These are phyloP conservation scores for Pachyramphus minor DNA, from an alignment of 2,113 vertebrate species.

Conservation along the genomic window DNA sequence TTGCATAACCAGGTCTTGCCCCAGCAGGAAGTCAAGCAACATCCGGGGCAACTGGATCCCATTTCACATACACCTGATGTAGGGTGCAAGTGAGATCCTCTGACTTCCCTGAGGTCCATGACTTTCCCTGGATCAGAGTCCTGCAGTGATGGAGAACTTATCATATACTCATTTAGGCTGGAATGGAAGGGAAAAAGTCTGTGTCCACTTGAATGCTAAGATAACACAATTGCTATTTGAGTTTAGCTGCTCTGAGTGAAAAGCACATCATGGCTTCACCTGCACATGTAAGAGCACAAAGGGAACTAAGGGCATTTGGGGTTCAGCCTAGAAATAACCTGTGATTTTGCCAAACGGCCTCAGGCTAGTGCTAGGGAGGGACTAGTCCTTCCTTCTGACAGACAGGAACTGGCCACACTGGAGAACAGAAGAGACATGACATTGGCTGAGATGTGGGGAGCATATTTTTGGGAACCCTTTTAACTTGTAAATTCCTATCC, in stretches of 20 bases:
- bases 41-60: not conserved
- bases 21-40: not conserved
- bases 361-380: not conserved
- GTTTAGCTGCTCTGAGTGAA: not conserved
- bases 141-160: not conserved
- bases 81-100: not conserved
- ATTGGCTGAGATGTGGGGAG: accelerated
- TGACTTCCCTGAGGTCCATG: not conserved
- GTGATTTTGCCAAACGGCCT: not conserved
- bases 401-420: not conserved
- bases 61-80: accelerated
- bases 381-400: not conserved
- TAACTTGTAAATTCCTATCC: not conserved
- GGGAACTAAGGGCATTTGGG: not conserved
- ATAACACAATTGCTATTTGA: not conserved
- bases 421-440: not conserved
- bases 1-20: not conserved
- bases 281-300: not conserved
- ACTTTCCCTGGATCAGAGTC: not conserved
- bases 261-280: not conserved
- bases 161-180: not conserved
- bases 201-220: not conserved
- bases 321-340: not conserved
- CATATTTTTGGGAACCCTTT: not conserved
- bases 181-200: not conserved